phyloP scores from a whole-genome alignment of 2,888 invertebrate genomes.

The Agrotis puta region DNA sequence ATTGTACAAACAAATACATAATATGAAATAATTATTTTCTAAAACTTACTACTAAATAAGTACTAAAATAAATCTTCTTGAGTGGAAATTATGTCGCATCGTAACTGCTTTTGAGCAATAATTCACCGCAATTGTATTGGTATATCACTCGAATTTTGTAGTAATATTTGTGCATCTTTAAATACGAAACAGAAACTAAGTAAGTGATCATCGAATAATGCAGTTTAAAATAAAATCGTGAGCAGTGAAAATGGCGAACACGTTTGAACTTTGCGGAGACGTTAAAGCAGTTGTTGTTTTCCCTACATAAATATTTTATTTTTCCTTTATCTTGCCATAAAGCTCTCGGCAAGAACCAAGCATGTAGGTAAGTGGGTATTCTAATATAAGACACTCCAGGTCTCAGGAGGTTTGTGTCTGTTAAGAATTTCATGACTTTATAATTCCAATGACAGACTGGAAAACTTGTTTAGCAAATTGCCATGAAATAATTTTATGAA shows the following conservation, averaged over 20 bases:
- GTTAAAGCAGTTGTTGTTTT: conserved; percentile 51
- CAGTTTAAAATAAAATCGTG: conserved; percentile 28
- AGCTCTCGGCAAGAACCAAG: conserved; percentile 49
- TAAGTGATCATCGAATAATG: background rate
- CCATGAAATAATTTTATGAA: background rate
- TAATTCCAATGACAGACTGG: conserved; percentile 22
- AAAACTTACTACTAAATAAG: no score
- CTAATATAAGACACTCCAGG: conserved; percentile 49
- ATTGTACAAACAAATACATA: no score
- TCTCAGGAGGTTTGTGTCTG: conserved; percentile 30
- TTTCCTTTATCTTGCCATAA: conserved; percentile 57
- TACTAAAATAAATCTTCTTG: background rate
- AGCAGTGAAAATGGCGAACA: conserved; percentile 31
- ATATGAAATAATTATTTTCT: no score
- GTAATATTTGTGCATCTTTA: background rate
- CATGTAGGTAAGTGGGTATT: conserved; percentile 51
- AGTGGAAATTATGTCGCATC: background rate
- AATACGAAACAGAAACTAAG: background rate
- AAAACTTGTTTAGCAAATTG: conserved; percentile 5
- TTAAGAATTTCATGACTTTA: conserved; percentile 24
- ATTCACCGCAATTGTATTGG: background rate
- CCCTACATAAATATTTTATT: conserved; percentile 58
- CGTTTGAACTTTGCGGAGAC: conserved; percentile 53
- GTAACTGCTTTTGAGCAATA: background rate
- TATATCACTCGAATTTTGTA: background rate